Conservation (phyloP, 2,888 invertebrate genomes). For the Ariolimax columbianus region DNA sequence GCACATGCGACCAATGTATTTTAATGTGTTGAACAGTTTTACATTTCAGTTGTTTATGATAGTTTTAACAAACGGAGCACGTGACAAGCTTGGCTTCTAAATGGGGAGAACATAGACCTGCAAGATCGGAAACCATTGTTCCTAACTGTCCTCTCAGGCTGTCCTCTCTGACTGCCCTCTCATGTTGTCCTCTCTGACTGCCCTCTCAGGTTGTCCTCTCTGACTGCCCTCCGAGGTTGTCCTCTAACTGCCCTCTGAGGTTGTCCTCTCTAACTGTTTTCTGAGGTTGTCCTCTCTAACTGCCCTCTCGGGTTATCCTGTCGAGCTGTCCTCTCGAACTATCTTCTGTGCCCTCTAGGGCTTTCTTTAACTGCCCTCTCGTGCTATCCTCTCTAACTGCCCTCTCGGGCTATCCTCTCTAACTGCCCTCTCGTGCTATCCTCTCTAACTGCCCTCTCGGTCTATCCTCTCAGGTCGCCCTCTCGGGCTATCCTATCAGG, state of each 20-base stretch:
- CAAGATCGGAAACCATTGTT: too few relatives aligned
- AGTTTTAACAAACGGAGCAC: too few relatives aligned
- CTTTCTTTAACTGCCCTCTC: neutral
- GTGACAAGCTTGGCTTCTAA: too few relatives aligned
- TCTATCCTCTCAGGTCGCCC: neutral
- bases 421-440: too few relatives aligned
- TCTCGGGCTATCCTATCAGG: neutral
- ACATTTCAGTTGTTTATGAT: too few relatives aligned
- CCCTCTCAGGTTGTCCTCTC: neutral
- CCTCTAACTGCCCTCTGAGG: neutral
- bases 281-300: neutral
- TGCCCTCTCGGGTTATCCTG: too few relatives aligned
- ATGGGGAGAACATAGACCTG: too few relatives aligned
- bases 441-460: too few relatives aligned
- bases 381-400: neutral
- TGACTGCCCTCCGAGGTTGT: neutral
- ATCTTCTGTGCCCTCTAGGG: neutral
- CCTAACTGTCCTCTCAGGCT: neutral
- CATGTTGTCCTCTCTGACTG: too few relatives aligned
- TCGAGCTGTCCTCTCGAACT: neutral
- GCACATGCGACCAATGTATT: too few relatives aligned
- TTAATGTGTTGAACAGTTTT: too few relatives aligned
- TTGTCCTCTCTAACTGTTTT: neutral
- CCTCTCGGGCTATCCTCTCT: too few relatives aligned
- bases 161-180: neutral